Conservation (phyloP, 2,113 vertebrate genomes). For the Rhynchomys soricoides region DNA sequence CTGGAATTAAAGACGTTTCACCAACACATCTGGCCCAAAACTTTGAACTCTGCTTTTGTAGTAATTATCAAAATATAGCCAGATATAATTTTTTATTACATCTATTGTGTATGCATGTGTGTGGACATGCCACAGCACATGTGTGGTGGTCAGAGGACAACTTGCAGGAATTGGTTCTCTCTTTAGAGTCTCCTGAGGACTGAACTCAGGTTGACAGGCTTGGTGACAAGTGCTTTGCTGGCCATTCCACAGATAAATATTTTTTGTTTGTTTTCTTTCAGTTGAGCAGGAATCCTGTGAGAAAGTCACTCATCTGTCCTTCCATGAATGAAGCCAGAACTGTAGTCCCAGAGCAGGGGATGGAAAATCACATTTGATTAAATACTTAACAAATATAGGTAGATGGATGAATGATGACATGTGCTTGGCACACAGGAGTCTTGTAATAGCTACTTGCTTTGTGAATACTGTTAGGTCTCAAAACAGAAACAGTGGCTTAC, state of each 20-base stretch:
- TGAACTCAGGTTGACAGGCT: neutral
- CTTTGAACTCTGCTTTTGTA: neutral
- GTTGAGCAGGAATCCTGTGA: neutral
- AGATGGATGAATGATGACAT: neutral
- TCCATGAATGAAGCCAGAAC: neutral
- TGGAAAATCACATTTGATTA: neutral
- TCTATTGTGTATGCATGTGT: neutral
- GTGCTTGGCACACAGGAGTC: neutral
- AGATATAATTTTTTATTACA: neutral
- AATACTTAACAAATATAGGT: slow-evolving; percentile 3
- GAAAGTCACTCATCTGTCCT: neutral
- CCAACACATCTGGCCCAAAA: neutral
- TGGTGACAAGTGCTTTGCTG: neutral
- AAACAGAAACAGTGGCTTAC: neutral
- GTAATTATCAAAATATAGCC: neutral
- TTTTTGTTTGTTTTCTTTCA: neutral
- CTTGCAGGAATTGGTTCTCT: neutral
- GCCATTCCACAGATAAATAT: neutral
- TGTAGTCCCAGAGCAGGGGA: neutral
- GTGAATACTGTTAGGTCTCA: neutral
- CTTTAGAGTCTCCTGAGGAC: neutral
- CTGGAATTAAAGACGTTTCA: neutral
- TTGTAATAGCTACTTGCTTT: neutral
- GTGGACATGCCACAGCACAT: neutral
- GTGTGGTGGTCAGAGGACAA: neutral